Conservation (phyloP, 2,888 invertebrate species). For the Conchocele bisecta region DNA sequence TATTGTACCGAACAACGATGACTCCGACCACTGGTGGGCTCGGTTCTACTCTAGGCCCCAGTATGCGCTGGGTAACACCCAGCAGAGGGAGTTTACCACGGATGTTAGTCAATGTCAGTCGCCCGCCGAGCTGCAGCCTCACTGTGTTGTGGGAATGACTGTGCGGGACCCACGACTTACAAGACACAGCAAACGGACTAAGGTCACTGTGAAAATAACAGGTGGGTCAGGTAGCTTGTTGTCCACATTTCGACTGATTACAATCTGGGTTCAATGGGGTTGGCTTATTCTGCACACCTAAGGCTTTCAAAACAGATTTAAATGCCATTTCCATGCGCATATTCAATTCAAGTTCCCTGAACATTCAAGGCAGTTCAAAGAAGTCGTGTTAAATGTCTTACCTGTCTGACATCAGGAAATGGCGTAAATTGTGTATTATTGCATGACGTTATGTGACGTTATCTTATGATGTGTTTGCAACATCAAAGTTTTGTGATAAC, state of each 20-base stretch:
- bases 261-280: slow-evolving; percentile 3
- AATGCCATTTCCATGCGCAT: too few relatives aligned
- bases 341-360: too few relatives aligned
- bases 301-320: neutral
- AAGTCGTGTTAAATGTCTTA: too few relatives aligned
- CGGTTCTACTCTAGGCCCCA: slow-evolving; percentile 57
- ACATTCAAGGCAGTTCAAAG: too few relatives aligned
- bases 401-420: too few relatives aligned
- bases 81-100: slow-evolving; percentile 63
- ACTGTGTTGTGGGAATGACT: slow-evolving; percentile 88
- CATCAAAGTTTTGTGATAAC: too few relatives aligned
- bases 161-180: slow-evolving; percentile 89
- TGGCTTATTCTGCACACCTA: too few relatives aligned
- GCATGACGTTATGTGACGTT: too few relatives aligned
- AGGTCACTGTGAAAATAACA: slow-evolving; percentile 39
- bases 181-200: slow-evolving; percentile 64
- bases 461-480: too few relatives aligned
- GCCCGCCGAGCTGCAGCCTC: slow-evolving; percentile 86
- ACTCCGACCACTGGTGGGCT: slow-evolving; percentile 68
- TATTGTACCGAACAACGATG: slow-evolving; percentile 34
- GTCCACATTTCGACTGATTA: too few relatives aligned
- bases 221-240: too few relatives aligned
- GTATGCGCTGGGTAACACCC: slow-evolving; percentile 30
- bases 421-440: too few relatives aligned
- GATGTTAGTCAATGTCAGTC: slow-evolving; percentile 57